These are phyloP conservation scores for Chloroceryle amazona DNA, from an alignment of 2,797 vertebrate genomes.

Conservation along the genomic window DNA sequence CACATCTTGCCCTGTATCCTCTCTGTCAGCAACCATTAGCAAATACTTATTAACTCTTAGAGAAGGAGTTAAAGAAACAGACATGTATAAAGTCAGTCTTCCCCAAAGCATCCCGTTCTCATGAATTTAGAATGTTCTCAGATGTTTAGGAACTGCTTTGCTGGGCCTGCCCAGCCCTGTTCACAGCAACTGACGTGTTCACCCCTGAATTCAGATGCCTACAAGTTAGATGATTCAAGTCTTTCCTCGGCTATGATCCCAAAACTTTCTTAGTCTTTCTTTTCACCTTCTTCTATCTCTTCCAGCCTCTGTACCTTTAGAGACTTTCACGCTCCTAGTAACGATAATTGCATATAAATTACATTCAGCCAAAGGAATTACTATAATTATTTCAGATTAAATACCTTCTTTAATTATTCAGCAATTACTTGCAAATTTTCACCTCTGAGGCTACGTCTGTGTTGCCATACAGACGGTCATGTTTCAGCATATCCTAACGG, in stretches of 20 bases:
- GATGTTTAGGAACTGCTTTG: background rate
- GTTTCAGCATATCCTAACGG: background rate
- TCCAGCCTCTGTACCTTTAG: background rate
- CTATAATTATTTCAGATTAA: background rate
- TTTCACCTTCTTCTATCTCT: background rate
- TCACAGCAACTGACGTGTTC: background rate
- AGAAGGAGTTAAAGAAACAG: background rate
- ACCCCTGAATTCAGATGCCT: background rate
- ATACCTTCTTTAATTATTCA: background rate
- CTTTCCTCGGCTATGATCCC: background rate
- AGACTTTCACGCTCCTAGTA: background rate
- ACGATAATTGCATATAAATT: background rate
- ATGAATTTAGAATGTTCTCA: background rate
- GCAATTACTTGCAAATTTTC: background rate
- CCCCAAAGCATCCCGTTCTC: background rate
- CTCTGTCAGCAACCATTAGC: background rate
- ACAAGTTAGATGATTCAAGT: background rate
- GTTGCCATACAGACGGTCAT: background rate
- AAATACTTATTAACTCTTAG: background rate
- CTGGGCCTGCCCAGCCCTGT: background rate
- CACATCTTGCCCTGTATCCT: background rate
- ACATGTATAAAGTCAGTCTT: background rate
- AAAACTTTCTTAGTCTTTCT: background rate
- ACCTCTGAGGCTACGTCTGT: background rate
- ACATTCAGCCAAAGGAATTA: background rate